Conservation (phyloP, 2,797 vertebrate species). For the Chanos chanos region DNA sequence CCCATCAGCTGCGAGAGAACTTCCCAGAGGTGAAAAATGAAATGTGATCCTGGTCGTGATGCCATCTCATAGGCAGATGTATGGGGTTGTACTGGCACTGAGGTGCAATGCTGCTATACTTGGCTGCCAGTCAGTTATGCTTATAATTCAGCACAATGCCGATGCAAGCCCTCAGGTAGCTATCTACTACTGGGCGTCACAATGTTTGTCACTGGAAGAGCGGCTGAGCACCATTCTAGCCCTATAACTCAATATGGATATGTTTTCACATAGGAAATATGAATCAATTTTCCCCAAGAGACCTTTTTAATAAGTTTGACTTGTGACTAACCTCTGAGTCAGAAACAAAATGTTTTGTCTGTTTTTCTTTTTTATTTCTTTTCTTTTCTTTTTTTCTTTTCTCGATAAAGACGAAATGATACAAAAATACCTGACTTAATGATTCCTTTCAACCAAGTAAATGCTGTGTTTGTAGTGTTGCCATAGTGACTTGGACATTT, state of each 20-base stretch:
- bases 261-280: too few species aligned
- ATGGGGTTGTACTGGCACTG: slow-evolving; percentile 45
- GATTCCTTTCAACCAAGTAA: slow-evolving; percentile 33
- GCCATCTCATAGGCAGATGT: slow-evolving; percentile 41
- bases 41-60: slow-evolving; percentile 35
- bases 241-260: too few species aligned
- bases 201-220: slow-evolving; percentile 17
- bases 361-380: too few species aligned
- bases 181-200: slow-evolving; percentile 14
- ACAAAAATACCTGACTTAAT: too few species aligned
- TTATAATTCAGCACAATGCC: slow-evolving; percentile 41
- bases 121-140: slow-evolving; percentile 51
- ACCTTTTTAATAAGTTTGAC: too few species aligned
- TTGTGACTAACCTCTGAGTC: too few species aligned
- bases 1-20: background rate
- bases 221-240: too few species aligned
- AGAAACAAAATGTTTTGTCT: too few species aligned
- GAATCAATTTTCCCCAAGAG: too few species aligned
- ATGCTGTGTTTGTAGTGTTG: slow-evolving; percentile 64
- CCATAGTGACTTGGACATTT: slow-evolving; percentile 57
- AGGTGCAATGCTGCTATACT: slow-evolving; percentile 47
- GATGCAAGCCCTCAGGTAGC: slow-evolving; percentile 29
- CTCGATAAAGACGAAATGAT: too few species aligned
- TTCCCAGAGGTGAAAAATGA: slow-evolving; percentile 36
- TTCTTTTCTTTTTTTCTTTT: too few species aligned